Percentiles rank a stretch among this genome's conserved stretches.
Conservation (phyloP, 2,113 vertebrate species). For the Zosterops borbonicus region DNA sequence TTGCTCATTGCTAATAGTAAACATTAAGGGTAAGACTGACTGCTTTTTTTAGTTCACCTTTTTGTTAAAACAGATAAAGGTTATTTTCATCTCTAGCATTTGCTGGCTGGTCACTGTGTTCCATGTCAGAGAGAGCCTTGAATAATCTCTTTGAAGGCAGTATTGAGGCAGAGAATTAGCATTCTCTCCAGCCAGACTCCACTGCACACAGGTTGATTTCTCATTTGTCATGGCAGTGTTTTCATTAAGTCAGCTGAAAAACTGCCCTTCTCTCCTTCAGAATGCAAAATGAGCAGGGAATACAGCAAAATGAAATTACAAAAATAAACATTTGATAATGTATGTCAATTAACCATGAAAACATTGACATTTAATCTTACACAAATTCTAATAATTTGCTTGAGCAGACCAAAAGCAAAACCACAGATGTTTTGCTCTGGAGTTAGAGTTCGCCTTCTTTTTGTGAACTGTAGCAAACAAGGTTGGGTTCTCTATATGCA, state of each 20-base stretch:
- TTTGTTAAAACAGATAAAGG: constrained; percentile 64
- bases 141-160: constrained; percentile 72
- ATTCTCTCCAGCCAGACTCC: constrained; percentile 63
- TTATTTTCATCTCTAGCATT: constrained; percentile 72
- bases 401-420: background rate
- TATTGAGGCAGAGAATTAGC: constrained; percentile 69
- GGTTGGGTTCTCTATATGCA: background rate
- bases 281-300: constrained; percentile 39
- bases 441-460: background rate
- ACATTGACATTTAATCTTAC: background rate
- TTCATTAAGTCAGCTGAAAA: constrained; percentile 58
- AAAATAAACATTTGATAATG: background rate
- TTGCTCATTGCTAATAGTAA: constrained; percentile 38
- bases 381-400: background rate
- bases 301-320: background rate
- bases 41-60: constrained; percentile 66
- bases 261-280: constrained; percentile 28
- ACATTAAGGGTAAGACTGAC: constrained; percentile 32
- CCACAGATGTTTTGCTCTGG: background rate
- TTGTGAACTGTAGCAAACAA: background rate
- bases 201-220: constrained; percentile 62
- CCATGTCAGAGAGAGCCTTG: constrained; percentile 69
- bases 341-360: background rate
- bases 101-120: constrained; percentile 74
- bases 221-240: constrained; percentile 46